Percentiles rank a stretch among this genome's conserved stretches.
These are phyloP conservation scores for Pseudorasbora parva DNA, from an alignment of 2,113 vertebrate genomes.

Conservation along the genomic window DNA sequence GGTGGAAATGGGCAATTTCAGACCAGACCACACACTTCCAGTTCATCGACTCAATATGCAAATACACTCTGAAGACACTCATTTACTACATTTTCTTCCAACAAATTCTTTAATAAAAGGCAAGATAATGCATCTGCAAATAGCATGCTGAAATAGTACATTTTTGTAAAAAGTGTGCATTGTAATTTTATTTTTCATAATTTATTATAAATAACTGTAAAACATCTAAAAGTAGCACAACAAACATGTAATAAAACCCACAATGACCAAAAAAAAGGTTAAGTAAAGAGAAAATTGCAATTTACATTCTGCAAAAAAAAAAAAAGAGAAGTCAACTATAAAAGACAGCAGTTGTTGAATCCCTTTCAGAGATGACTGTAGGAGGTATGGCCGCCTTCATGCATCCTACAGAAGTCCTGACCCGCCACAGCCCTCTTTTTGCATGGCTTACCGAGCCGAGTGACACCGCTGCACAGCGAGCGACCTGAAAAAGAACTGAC, in stretches of 20 bases:
- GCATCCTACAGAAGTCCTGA: slow-evolving; percentile 80
- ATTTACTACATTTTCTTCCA: neutral
- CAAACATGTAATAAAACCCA: neutral
- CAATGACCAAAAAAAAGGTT: neutral
- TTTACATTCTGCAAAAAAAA: neutral
- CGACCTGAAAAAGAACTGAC: slow-evolving; percentile 67
- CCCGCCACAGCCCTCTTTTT: slow-evolving; percentile 73
- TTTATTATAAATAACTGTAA: slow-evolving; percentile 21
- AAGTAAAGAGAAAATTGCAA: neutral
- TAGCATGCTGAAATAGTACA: neutral
- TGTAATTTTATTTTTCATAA: neutral
- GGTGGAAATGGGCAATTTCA: neutral
- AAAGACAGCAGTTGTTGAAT: neutral
- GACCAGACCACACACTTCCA: neutral
- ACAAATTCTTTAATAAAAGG: neutral
- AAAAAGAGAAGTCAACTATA: neutral
- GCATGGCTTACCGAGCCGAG: slow-evolving; percentile 75
- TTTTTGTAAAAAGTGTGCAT: neutral
- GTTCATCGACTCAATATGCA: no score
- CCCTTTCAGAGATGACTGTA: slow-evolving; percentile 40
- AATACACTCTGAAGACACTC: neutral
- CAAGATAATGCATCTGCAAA: neutral
- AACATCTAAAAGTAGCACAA: neutral
- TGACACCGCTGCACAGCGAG: slow-evolving; percentile 74
- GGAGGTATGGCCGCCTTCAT: slow-evolving; percentile 57